These are phyloP conservation scores for Myotis myotis DNA, from an alignment of 2,797 vertebrate species.

Conservation along the genomic window DNA sequence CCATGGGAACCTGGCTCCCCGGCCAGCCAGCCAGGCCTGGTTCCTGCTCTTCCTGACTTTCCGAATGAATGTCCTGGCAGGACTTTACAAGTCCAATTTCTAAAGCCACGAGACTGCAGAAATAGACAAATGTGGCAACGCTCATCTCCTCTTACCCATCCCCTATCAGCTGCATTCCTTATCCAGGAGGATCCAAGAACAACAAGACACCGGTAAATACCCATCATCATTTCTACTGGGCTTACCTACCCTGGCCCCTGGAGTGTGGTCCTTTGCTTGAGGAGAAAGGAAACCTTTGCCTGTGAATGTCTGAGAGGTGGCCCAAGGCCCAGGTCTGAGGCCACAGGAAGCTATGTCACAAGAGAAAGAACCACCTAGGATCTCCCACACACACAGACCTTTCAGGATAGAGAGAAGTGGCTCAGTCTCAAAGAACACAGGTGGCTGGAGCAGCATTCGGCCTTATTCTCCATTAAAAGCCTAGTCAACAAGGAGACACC, in stretches of 20 bases:
- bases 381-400: neutral
- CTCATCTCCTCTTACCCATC: neutral
- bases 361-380: neutral
- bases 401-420: neutral
- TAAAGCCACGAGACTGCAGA: neutral
- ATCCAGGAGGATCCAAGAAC: neutral
- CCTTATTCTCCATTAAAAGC: neutral
- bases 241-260: neutral
- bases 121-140: neutral
- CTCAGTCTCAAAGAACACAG: neutral
- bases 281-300: neutral
- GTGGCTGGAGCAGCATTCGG: neutral
- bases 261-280: neutral
- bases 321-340: neutral
- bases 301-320: neutral
- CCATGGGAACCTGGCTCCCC: constrained; percentile 40
- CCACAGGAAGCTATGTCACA: neutral
- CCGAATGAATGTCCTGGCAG: neutral
- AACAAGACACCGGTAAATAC: neutral
- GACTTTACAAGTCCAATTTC: neutral
- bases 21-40: neutral
- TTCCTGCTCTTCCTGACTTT: neutral
- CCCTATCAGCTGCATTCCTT: neutral
- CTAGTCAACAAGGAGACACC: neutral
- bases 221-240: neutral